These are phyloP conservation scores for Gymnoscopelus braueri DNA, from an alignment of 2,797 vertebrate species.

Conservation along the genomic window DNA sequence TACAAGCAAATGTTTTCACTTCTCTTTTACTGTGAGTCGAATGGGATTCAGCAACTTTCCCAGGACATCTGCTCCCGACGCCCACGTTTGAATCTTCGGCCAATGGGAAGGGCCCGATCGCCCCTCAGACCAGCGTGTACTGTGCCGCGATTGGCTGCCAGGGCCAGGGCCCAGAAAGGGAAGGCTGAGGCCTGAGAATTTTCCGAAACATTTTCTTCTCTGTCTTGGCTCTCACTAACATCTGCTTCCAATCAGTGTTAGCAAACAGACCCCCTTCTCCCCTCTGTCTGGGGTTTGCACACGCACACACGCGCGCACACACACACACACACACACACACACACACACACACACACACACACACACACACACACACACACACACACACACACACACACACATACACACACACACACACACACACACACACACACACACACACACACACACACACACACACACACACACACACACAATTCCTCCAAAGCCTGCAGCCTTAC, in stretches of 20 bases:
- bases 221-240: slow-evolving; percentile 78
- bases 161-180: slow-evolving; percentile 82
- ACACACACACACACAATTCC: slow-evolving; percentile 8
- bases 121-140: slow-evolving; percentile 58
- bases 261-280: slow-evolving; percentile 72
- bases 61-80: slow-evolving; percentile 87
- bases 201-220: slow-evolving; percentile 81
- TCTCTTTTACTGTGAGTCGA: slow-evolving; percentile 77
- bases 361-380: slow-evolving; percentile 42
- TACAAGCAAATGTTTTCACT: slow-evolving; percentile 83
- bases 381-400: slow-evolving; percentile 32
- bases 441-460: slow-evolving; percentile 15
- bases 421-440: slow-evolving; percentile 24
- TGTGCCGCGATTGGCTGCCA: slow-evolving; percentile 70
- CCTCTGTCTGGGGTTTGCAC: slow-evolving; percentile 60
- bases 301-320: slow-evolving; percentile 41
- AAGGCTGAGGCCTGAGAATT: slow-evolving; percentile 85
- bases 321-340: slow-evolving; percentile 26
- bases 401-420: slow-evolving; percentile 24
- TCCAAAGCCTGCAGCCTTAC: not conserved
- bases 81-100: slow-evolving; percentile 75
- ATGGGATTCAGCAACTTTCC: slow-evolving; percentile 86
- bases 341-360: slow-evolving; percentile 21
- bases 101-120: slow-evolving; percentile 70
- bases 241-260: slow-evolving; percentile 87